Base-by-base conservation (phyloP, 2,888 invertebrate genomes). In the Brachyopa scutellaris region DNA sequence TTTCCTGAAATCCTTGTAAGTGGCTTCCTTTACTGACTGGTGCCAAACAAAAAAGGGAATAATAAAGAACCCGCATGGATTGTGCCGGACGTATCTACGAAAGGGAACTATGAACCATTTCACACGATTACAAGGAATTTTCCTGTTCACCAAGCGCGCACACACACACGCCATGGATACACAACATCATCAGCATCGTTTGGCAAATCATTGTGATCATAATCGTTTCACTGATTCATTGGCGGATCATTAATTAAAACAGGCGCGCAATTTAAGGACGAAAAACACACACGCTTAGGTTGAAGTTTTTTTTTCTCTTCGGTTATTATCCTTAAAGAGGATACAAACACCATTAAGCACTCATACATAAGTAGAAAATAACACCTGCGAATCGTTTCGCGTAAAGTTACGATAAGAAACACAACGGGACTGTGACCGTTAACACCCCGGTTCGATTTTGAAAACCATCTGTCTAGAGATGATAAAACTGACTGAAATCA, bases 401-500 rank as follows among this genome's bases (percentile, higher is more conserved):
- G 45, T 33, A 42, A 42, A 42, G 6, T 42, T 42, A 29, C 38
- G 47, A 40, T 9, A 6, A 13, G 11, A 26, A 31, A 23, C 49
- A 45, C 36, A 72, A n/a, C 42, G 4, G 2, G 11, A n/a, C n/a
- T 21, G 11, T 9, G 21, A 47, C 57, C 67, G 61, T 57, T 69
- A 69, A 42, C 62, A 70, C 31, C 62, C 76, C 33, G 64, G 61
- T 74, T 59, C 57, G 69, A 77, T 82, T 76, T 61, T 8, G 26
- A 51, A 82, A 77, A 82, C 82, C 82, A 82, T 82, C 82, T 82
- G 82, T 82, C 70, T 51, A 23, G 70, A 82, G 82, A 82, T 53
- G 82, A 82, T 82, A 70, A 72, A 77, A 82, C 64, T 82, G 82
- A 82, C 82, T 82, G 77, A 82, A 82, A 82, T 82, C 82, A 77